These are phyloP conservation scores for Eupithecia centaureata DNA, from an alignment of 2,888 invertebrate species.

Conservation along the genomic window DNA sequence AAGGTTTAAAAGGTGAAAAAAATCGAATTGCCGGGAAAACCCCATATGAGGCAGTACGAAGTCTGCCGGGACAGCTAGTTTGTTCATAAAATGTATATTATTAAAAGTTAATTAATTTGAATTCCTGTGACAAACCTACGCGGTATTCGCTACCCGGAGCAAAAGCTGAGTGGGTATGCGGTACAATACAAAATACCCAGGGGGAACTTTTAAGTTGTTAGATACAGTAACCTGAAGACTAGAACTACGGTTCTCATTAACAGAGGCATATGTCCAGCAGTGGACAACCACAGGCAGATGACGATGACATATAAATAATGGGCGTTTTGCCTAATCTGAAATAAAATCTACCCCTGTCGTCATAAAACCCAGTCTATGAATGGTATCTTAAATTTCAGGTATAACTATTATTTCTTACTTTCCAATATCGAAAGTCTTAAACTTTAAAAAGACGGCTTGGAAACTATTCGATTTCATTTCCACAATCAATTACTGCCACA, in stretches of 20 bases:
- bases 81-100: too few species aligned
- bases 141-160: not conserved
- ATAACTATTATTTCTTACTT: not conserved
- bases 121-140: not conserved
- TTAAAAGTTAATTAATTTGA: not conserved
- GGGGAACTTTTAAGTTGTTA: not conserved
- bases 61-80: too few species aligned
- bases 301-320: not conserved
- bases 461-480: slow-evolving; percentile 26
- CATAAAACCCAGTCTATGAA: not conserved
- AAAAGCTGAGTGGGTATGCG: not conserved
- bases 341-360: not conserved
- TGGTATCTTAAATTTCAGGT: not conserved
- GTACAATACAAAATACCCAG: not conserved
- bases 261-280: too few species aligned
- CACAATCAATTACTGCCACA: slow-evolving; percentile 21
- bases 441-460: slow-evolving; percentile 21
- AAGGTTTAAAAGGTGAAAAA: too few species aligned
- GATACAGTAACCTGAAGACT: not conserved
- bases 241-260: too few species aligned
- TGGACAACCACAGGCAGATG: too few species aligned
- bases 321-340: not conserved
- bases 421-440: slow-evolving; percentile 6
- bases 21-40: too few species aligned
- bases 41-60: too few species aligned